phyloP scores from a whole-genome alignment of 1,140 invertebrate genomes.

The Eueides isabella region DNA sequence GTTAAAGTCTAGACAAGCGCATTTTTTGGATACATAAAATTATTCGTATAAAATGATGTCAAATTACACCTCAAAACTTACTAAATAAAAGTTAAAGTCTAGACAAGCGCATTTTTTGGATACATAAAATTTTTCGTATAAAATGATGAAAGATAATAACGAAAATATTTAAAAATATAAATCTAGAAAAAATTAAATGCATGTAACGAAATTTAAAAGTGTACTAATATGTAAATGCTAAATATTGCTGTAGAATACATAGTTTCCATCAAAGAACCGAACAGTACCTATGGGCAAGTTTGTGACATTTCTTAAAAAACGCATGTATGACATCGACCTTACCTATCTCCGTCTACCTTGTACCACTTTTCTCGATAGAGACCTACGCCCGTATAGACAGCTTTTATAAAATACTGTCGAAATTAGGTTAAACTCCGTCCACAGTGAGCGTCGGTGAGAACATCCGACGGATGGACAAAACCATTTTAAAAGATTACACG shows the following conservation, averaged over 20 bases:
- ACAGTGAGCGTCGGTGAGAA: slow-evolving; percentile 30
- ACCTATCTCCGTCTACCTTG: slow-evolving; percentile 31
- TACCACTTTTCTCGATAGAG: slow-evolving; percentile 38
- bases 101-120: neutral
- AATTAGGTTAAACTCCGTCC: slow-evolving; percentile 40
- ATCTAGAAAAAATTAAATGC: neutral
- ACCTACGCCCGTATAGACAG: slow-evolving; percentile 32
- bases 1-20: neutral
- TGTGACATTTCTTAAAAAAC: slow-evolving; percentile 17
- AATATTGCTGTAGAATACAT: neutral
- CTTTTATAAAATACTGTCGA: slow-evolving; percentile 35
- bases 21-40: too few relatives aligned
- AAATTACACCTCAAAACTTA: neutral
- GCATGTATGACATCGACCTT: slow-evolving; percentile 26
- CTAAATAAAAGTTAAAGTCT: neutral
- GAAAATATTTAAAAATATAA: too few relatives aligned
- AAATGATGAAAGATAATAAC: too few relatives aligned
- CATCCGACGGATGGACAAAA: slow-evolving; percentile 36
- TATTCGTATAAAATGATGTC: neutral
- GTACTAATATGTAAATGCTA: too few relatives aligned
- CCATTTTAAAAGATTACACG: slow-evolving; percentile 36
- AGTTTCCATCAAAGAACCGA: neutral
- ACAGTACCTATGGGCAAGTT: neutral
- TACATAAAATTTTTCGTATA: too few relatives aligned
- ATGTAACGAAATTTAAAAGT: too few relatives aligned